Evolutionary conservation across 2,113 vertebrate genomes (phyloP), one percentile per base, ranked within the genome.

Genomic region (Dasypus novemcinctus): DNA sequence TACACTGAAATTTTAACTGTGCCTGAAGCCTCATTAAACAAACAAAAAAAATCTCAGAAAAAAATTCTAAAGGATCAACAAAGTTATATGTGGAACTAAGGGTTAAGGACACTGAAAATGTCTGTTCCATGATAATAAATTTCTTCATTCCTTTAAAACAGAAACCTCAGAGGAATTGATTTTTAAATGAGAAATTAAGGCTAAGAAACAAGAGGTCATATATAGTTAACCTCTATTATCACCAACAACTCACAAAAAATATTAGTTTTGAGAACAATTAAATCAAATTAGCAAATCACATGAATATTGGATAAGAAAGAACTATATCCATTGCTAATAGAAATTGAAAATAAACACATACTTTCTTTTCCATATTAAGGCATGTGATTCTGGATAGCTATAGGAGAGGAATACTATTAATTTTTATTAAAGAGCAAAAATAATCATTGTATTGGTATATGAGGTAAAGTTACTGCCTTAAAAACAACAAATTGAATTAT

Each of bases 181-280:
- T 97, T 84, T 87, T 41, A 90, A 95, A 96, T 94, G 79, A 96
- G 59, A 96, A 94, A 96, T 95, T 90, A 89, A 82, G 15, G 17
- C 38, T 85, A 95, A 92, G 71, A 96, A 96, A 64, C 5, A 84
- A 87, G 33, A 79, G 68, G 57, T 96, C 79, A 88, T 64, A 72
- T 33, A 80, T 76, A 88, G 71, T 75, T 86, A 95, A 88, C 63
- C 79, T 97, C 68, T 68, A 72, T 96, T 95, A 96, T 81, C 64
- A 64, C 31, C 43, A 93, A 13, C 18, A 91, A 72, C 25, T 95
- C 83, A 87, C 21, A 95, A 52, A 68, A 12, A 14, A 49, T 93
- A n/a, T 93, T 95, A 89, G 29, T 93, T 31, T 82, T 79, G 61
- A 66, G 78, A 87, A 69, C 0, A 80, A 85, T 81, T 46, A 84